Evolutionary conservation across 2,113 vertebrate genomes (phyloP).

Genomic region (Equus quagga): DNA sequence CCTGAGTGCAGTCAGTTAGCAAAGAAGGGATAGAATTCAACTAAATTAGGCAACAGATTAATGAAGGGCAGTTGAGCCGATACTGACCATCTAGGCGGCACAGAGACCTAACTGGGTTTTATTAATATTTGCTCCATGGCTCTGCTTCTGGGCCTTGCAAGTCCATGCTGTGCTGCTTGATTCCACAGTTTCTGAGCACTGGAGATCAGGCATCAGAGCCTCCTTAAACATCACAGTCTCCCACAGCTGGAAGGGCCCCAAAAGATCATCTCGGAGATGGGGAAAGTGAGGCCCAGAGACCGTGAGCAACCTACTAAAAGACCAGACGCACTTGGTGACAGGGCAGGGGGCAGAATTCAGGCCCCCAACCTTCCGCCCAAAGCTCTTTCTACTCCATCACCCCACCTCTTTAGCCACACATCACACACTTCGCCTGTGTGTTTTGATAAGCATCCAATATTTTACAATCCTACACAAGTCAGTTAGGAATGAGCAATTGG

Average conservation of each 20-base stretch:
- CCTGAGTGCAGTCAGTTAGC: not conserved
- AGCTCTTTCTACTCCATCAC: fast-evolving
- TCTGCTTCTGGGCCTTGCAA: not conserved
- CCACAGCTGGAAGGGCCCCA: not conserved
- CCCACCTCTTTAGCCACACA: no score
- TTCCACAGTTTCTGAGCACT: not conserved
- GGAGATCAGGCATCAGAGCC: not conserved
- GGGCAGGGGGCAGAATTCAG: not conserved
- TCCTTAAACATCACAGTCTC: not conserved
- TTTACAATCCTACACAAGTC: fast-evolving
- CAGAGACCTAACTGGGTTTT: not conserved
- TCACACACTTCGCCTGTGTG: not conserved
- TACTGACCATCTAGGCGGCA: no score
- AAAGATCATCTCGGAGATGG: not conserved
- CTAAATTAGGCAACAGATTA: not conserved
- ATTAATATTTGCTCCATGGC: not conserved
- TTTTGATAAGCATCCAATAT: not conserved
- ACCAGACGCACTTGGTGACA: not conserved
- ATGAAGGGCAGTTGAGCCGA: not conserved
- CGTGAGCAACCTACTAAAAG: not conserved
- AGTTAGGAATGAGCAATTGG: not conserved
- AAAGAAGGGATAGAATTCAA: not conserved
- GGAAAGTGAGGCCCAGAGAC: not conserved
- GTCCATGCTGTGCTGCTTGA: fast-evolving
- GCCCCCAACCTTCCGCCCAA: not conserved